Base-by-base conservation (phyloP, 2,888 invertebrate species). In the Bedellia somnulentella region DNA sequence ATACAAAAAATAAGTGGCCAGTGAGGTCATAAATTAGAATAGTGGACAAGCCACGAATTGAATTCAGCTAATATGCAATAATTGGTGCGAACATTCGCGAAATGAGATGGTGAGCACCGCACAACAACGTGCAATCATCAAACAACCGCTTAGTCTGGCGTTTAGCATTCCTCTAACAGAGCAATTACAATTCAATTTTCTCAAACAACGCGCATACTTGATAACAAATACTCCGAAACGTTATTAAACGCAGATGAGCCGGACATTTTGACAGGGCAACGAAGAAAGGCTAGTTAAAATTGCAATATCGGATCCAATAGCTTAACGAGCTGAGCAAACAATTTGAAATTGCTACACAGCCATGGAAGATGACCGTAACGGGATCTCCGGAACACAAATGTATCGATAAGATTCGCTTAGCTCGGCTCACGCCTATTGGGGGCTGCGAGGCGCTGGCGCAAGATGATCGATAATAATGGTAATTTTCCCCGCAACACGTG, bases 401-500 rank as follows among this genome's bases (percentile, higher is more conserved):
- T 40, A 37, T 38, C 52, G 63, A 66, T 66, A 63, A 64, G 56
- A 61, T 61, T 59, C 49, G 53, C 48, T 29, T 40, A 50, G 48
- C 49, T 44, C 40, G 25, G 41, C 52, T 55, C 52, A 53, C 57
- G 66, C 59, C 66, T 63, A 62, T 68, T 59, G 55, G 62, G 71
- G 70, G 73, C 71, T 68, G 71, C 66, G 50, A 52, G 52, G 58
- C 61, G 52, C 52, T 47, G 54, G 60, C 55, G 62, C 60, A 52
- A 60, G 75, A 73, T 70, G 68, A 70, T 71, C 73, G 73, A 73
- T 75, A 75, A 75, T 73, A 71, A 75, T 75, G 75, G 75, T 73
- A 73, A 73, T 75, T 73, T 68, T 44, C 54, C 51, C 34, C 42
- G 46, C 49, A 62, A 68, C 73, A 71, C 71, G 70, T 73, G 73